phyloP scores from a whole-genome alignment of 2,797 vertebrate species.

The Sebastes iracundus region DNA sequence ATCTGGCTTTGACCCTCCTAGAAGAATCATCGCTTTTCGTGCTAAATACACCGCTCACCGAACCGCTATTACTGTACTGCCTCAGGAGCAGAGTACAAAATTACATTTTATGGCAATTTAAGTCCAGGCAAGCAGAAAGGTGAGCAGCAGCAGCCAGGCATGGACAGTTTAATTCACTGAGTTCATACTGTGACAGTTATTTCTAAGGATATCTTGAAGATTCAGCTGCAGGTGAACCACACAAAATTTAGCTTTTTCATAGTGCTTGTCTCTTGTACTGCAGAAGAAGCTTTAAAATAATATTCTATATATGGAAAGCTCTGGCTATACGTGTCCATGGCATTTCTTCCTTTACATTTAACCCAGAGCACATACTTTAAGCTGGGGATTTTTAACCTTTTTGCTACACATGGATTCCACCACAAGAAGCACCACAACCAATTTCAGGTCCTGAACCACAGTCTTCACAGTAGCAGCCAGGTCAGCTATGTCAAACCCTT shows the following conservation, averaged over 20 bases:
- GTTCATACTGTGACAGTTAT: constrained; percentile 40
- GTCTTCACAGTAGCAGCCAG: constrained; percentile 38
- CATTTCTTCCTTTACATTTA: neutral
- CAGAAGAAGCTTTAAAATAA: neutral
- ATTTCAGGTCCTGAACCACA: constrained; percentile 1
- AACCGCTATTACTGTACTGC: constrained; percentile 36
- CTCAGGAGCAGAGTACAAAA: constrained; percentile 44
- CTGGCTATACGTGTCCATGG: neutral
- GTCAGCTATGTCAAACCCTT: constrained; percentile 35
- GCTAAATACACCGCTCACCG: constrained; percentile 41
- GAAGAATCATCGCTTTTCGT: constrained; percentile 42
- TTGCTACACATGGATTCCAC: neutral
- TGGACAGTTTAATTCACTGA: constrained; percentile 27
- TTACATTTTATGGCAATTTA: constrained; percentile 62
- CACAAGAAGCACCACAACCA: neutral
- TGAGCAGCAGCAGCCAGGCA: constrained; percentile 37
- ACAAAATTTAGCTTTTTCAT: constrained; percentile 4
- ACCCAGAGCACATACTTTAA: neutral
- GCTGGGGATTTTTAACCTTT: neutral
- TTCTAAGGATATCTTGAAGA: constrained; percentile 17
- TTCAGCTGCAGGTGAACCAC: constrained; percentile 1
- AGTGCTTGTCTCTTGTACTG: neutral
- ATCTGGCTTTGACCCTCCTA: constrained; percentile 17
- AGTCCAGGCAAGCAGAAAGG: constrained; percentile 45
- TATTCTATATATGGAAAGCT: neutral